phyloP scores from a whole-genome alignment of 2,797 vertebrate species.

The Heterohyrax brucei region DNA sequence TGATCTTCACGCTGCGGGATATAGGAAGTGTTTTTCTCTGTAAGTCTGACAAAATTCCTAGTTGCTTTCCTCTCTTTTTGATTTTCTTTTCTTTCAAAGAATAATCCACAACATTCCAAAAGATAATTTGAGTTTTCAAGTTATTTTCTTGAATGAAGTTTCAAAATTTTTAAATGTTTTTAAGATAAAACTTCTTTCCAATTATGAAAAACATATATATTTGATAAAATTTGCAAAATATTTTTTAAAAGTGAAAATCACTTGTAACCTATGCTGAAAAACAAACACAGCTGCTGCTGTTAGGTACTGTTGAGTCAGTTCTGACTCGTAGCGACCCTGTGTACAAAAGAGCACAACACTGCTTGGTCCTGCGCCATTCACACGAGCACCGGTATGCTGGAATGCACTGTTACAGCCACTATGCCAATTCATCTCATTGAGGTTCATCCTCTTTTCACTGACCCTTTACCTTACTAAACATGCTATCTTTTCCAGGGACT shows the following conservation, averaged over 20 bases:
- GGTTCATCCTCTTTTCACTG: too few species aligned
- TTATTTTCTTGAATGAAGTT: neutral
- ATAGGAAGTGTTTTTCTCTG: neutral
- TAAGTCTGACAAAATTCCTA: slow-evolving; percentile 18
- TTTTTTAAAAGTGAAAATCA: neutral
- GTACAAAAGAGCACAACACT: too few species aligned
- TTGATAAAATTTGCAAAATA: neutral
- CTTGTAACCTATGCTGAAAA: too few species aligned
- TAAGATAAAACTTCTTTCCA: slow-evolving; percentile 9
- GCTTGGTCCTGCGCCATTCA: too few species aligned
- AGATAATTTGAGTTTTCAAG: neutral
- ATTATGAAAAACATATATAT: neutral
- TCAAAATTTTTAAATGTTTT: neutral
- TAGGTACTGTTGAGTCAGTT: too few species aligned
- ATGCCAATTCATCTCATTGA: too few species aligned
- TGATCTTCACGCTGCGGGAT: neutral
- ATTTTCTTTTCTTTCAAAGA: slow-evolving; percentile 31
- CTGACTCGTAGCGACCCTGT: too few species aligned
- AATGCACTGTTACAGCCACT: too few species aligned
- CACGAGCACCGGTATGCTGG: too few species aligned
- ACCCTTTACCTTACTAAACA: too few species aligned
- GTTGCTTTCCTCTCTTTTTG: slow-evolving; percentile 17
- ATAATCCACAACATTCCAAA: neutral
- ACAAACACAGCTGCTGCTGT: too few species aligned
- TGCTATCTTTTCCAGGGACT: too few species aligned